These are phyloP conservation scores for Disparrhopalites patrizii DNA, from an alignment of 2,888 invertebrate species.

Conservation along the genomic window DNA sequence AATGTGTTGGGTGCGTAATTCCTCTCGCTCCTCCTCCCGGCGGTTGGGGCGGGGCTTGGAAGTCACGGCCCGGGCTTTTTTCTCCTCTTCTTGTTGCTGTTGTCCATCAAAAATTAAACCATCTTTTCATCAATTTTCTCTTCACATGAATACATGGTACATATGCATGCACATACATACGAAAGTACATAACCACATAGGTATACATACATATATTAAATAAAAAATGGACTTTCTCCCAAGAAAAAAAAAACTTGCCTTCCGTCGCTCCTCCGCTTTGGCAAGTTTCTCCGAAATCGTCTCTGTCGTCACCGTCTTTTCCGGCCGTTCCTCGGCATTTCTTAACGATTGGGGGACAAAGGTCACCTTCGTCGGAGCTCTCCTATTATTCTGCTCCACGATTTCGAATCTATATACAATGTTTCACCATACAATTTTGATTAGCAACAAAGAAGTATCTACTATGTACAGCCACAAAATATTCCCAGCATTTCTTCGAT, in stretches of 20 bases:
- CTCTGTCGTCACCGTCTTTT: not conserved
- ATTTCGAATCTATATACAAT: conserved; percentile 17
- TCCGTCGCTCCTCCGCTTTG: conserved; percentile 9
- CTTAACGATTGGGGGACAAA: not conserved
- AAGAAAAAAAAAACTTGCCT: no score
- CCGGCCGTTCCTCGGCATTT: not conserved
- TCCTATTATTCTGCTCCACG: not conserved
- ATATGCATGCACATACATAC: no score
- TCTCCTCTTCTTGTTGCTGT: conserved; percentile 17
- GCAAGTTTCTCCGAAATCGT: conserved; percentile 4
- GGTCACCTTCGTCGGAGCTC: not conserved
- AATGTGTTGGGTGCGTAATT: conserved; percentile 6
- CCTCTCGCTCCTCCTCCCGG: conserved; percentile 5
- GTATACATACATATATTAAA: no score
- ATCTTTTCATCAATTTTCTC: no score
- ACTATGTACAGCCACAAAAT: no score
- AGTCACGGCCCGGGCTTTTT: conserved; percentile 9
- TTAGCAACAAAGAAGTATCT: no score
- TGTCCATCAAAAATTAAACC: no score
- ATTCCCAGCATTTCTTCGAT: no score
- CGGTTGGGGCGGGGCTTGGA: conserved; percentile 5
- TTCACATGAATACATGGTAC: no score
- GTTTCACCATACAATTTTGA: no score
- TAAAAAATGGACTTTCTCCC: no score
- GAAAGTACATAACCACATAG: no score